Evolutionary conservation across 2,113 vertebrate species (phyloP).

Genomic region (Xiphias gladius): DNA sequence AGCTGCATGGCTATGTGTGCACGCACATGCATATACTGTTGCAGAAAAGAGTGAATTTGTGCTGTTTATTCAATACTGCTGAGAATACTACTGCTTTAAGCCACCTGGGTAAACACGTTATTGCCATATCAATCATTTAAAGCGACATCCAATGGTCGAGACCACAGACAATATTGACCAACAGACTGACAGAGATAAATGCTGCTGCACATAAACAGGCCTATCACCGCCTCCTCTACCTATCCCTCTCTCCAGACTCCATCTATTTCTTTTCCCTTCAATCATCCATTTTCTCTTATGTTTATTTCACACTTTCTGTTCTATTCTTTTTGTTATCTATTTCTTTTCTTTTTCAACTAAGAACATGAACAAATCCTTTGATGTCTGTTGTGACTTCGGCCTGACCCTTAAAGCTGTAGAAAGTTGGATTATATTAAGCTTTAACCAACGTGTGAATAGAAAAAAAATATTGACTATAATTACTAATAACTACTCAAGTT

Average conservation of each 20-base stretch:
- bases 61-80: conserved; percentile 72
- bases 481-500: conserved; percentile 23
- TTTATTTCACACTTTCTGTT: conserved; percentile 27
- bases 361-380: conserved; percentile 4
- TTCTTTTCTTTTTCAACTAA: conserved; percentile 23
- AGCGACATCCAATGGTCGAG: conserved; percentile 61
- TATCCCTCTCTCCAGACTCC: conserved; percentile 44
- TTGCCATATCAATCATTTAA: conserved; percentile 82
- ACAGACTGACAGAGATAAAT: conserved; percentile 78
- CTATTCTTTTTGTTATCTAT: conserved; percentile 14
- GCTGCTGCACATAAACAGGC: conserved; percentile 53
- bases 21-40: conserved; percentile 45
- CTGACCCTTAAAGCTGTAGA: conserved; percentile 27
- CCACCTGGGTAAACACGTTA: conserved; percentile 81
- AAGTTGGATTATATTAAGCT: conserved; percentile 40
- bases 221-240: conserved; percentile 39
- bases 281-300: conserved; percentile 29
- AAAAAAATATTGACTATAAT: conserved; percentile 39
- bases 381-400: conserved; percentile 9
- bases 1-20: conserved; percentile 1
- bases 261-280: conserved; percentile 49
- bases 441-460: conserved; percentile 20
- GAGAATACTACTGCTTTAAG: conserved; percentile 66
- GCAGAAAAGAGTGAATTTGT: conserved; percentile 56
- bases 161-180: conserved; percentile 81